Base-by-base conservation (phyloP, 2,797 vertebrate species). In the Syncerus caffer region DNA sequence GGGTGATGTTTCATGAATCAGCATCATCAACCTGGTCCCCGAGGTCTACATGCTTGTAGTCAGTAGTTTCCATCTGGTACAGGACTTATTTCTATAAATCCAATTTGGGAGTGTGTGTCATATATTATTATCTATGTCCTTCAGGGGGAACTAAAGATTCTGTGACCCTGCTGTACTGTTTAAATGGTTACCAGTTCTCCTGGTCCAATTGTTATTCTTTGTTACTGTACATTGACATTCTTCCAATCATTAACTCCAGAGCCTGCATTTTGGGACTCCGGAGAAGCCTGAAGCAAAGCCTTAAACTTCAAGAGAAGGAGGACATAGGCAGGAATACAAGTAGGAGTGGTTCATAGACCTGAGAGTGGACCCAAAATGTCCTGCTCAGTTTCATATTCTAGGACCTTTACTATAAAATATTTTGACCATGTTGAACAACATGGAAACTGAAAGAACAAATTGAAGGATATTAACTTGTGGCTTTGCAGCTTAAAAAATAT, bases 381-480 rank as follows among this genome's bases (percentile, higher is more conserved):
- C 45, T 53, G 31, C 11, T 53, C 1, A 0, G 31, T 53, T 82
- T 34, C 51, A 71, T 47, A 79, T 62, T 91, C 57, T 88, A 79
- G 29, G 14, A 82, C 76, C 76, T 94, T 96, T 38, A 94, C 90
- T 84, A 34, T 53, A 91, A 91, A 95, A 95, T 86, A 86, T 62
- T 87, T 97, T 92, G 19, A 88, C 57, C 47, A 21, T 58, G 2
- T 79, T 85, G 6, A n/a, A 29, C 23, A 51, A n/a, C 50, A 51
- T 67, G 25, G 79, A 91, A 95, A 21, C 38, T 21, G 16, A 27
- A 88, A 34, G 5, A 76, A 3, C 2, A 90, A 6, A 78, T 62
- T 80, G 53, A 79, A 10, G 23, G 10, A 58, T 93, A 79, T 58
- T 89, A 95, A 84, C 51, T 90, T 47, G 17, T 82, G 84, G 12